Evolutionary conservation across 2,113 vertebrate species (phyloP).

Genomic region (Oncorhynchus gorbuscha): DNA sequence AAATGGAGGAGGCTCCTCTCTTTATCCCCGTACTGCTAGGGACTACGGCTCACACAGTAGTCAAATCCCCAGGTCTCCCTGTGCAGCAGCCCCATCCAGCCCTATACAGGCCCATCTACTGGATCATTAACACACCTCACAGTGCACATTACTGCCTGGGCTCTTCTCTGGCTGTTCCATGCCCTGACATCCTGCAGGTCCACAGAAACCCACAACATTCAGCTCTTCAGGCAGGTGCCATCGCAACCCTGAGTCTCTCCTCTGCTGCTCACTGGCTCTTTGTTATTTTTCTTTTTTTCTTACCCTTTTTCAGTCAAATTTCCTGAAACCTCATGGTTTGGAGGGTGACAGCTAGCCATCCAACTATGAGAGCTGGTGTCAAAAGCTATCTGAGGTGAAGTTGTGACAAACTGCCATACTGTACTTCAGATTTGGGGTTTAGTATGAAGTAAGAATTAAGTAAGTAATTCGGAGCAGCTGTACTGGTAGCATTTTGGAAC

Average conservation of each 20-base stretch:
- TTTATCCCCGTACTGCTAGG: background rate
- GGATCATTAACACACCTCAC: slow-evolving; percentile 28
- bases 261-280: slow-evolving; percentile 34
- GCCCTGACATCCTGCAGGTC: slow-evolving; percentile 37
- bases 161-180: slow-evolving; percentile 24
- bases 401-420: slow-evolving; percentile 19
- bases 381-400: slow-evolving; percentile 26
- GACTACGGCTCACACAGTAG: background rate
- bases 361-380: slow-evolving; percentile 25
- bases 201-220: slow-evolving; percentile 44
- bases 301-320: slow-evolving; percentile 29
- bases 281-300: background rate
- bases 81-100: background rate
- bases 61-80: background rate
- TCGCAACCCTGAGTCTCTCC: slow-evolving; percentile 41
- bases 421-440: background rate
- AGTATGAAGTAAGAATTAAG: slow-evolving; percentile 3
- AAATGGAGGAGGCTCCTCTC: background rate
- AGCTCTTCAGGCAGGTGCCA: slow-evolving; percentile 40
- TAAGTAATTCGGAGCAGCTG: slow-evolving; percentile 43
- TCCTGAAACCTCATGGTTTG: slow-evolving; percentile 36
- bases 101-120: slow-evolving; percentile 17
- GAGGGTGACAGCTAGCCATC: slow-evolving; percentile 42
- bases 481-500: slow-evolving; percentile 40
- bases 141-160: slow-evolving; percentile 34